These are phyloP conservation scores for Pterostichus niger DNA, from an alignment of 2,888 invertebrate genomes.

Conservation along the genomic window DNA sequence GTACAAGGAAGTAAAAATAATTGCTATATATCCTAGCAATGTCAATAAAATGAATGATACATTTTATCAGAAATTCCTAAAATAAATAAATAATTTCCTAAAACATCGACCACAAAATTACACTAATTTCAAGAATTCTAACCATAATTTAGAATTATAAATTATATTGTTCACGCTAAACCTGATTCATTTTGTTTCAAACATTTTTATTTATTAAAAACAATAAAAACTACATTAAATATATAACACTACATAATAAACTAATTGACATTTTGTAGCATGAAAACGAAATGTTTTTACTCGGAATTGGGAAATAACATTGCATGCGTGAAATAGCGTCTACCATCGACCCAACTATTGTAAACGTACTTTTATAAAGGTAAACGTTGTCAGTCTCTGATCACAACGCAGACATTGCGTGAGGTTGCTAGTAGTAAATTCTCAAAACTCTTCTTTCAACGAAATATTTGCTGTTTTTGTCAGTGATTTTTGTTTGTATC, in stretches of 20 bases:
- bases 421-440: slow-evolving; percentile 8
- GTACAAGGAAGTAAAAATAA: too few relatives aligned
- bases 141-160: background rate
- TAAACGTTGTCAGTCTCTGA: slow-evolving; percentile 46
- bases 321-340: slow-evolving; percentile 31
- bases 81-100: slow-evolving; percentile 34
- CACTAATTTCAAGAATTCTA: background rate
- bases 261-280: slow-evolving; percentile 41
- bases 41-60: slow-evolving; percentile 8
- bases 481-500: background rate
- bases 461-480: background rate
- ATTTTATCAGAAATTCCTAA: slow-evolving; percentile 5
- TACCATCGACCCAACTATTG: slow-evolving; percentile 35
- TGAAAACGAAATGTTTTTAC: slow-evolving; percentile 16
- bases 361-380: slow-evolving; percentile 19
- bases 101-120: slow-evolving; percentile 32
- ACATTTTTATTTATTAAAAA: slow-evolving; percentile 5
- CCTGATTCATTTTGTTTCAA: slow-evolving; percentile 3
- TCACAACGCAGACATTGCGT: slow-evolving; percentile 13
- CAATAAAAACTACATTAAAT: slow-evolving; percentile 40
- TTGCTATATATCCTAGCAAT: slow-evolving; percentile 1
- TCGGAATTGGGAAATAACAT: slow-evolving; percentile 28
- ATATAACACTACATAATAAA: slow-evolving; percentile 18
- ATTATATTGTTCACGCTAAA: slow-evolving; percentile 23
- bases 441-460: background rate